Conservation (phyloP, 1,140 invertebrate species). For the Episyrphus balteatus region DNA sequence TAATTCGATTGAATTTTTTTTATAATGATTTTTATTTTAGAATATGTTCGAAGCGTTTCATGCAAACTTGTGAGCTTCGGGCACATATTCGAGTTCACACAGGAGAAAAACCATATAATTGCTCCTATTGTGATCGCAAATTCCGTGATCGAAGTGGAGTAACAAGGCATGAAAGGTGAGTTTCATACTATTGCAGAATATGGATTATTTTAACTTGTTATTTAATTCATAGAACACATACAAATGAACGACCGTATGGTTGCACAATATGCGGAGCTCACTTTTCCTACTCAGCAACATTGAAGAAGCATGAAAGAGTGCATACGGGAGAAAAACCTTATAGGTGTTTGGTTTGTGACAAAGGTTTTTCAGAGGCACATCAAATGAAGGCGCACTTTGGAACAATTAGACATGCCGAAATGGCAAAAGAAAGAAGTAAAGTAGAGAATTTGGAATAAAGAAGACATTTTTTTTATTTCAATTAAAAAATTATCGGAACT, state of each 20-base stretch:
- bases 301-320: constrained; percentile 25
- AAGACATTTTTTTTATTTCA: no score
- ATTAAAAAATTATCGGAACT: no score
- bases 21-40: constrained; percentile 8
- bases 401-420: constrained; percentile 17
- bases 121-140: constrained; percentile 23
- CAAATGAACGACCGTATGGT: constrained; percentile 45
- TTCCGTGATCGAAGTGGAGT: constrained; percentile 31
- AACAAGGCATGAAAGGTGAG: constrained; percentile 23
- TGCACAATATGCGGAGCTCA: constrained; percentile 46
- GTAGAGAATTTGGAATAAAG: no score
- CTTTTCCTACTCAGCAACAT: constrained; percentile 41
- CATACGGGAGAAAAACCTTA: constrained; percentile 26
- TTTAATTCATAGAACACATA: constrained; percentile 8
- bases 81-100: constrained; percentile 29
- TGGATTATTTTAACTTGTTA: no score
- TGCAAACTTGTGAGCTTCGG: constrained; percentile 25
- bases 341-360: constrained; percentile 24
- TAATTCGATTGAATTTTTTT: no score
- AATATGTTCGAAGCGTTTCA: constrained; percentile 25
- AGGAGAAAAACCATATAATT: constrained; percentile 28
- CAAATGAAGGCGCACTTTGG: constrained; percentile 29
- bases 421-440: no score
- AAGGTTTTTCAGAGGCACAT: constrained; percentile 25
- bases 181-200: no score